Base-by-base conservation (phyloP, 2,888 invertebrate genomes). In the Drosophila kanekoi region DNA sequence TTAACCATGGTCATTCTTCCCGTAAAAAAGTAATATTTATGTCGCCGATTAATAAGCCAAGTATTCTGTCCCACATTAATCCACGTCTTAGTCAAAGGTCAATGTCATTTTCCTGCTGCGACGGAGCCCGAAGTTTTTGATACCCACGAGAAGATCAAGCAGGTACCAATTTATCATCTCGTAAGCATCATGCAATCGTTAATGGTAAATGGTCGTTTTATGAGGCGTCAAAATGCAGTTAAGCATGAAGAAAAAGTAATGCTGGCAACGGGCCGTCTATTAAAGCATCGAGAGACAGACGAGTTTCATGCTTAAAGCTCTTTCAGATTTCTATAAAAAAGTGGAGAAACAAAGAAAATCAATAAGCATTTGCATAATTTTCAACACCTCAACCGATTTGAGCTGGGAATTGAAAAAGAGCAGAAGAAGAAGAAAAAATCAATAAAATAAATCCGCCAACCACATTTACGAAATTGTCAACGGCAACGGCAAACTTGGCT, bases 401-500 rank as follows among this genome's bases (percentile, higher is more conserved):
- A 43, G 53, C 64, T 53, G 43, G 47, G 41, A 73, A 53, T 57
- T 48, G 69, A 49, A 45, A 63, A 54, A 18, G 38, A 53, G 40
- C 44, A 33, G 14, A 45, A 53, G n/a, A 49, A 41, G 23, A 4
- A 37, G 40, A 49, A 23, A 51, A 41, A 43, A 40, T 18, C 32
- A n/a, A 40, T 53, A 41, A 61, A 32, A 44, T 44, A 40, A 73
- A 78, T 82, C 83, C 81, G 83, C 89, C 87, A 82, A 80, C 88
- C 71, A 74, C 68, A 54, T 74, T 87, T 87, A 83, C 87, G 88
- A 86, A 84, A 88, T 62, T 78, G 83, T 86, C 80, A 86, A 62
- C 57, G 45, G 57, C 56, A 65, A 63, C n/a, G n/a, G n/a, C 62
- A 52, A 41, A 72, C 76, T 88, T 67, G 62, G 69, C 58, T 73